phyloP scores from a whole-genome alignment of 2,888 invertebrate species.

The Oxytorus armatus region DNA sequence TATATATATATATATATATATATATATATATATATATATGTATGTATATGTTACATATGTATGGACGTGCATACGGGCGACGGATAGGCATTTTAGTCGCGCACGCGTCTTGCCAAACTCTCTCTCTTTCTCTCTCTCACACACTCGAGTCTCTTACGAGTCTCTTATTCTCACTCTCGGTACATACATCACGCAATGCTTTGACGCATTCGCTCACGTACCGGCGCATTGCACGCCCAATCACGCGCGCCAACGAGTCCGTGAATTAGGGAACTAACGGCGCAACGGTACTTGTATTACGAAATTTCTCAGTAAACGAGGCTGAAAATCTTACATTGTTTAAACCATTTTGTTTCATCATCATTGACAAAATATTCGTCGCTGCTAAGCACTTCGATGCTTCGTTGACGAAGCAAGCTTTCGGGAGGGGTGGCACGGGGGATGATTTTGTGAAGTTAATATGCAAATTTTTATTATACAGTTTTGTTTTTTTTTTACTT shows the following conservation, averaged over 20 bases:
- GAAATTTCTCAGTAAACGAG: too few species aligned
- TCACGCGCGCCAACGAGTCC: conserved; percentile 47
- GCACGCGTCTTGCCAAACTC: conserved; percentile 62
- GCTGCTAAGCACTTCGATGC: too few species aligned
- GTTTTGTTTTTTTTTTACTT: too few species aligned
- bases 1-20: conserved; percentile 11
- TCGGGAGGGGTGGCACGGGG: too few species aligned
- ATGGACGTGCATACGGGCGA: conserved; percentile 33
- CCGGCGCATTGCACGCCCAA: conserved; percentile 49
- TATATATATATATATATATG: conserved; percentile 2
- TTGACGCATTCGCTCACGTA: conserved; percentile 52
- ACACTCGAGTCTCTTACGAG: conserved; percentile 46
- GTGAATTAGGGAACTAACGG: conserved; percentile 45
- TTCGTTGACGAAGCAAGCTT: too few species aligned
- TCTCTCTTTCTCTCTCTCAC: conserved; percentile 16
- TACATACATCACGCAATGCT: conserved; percentile 52
- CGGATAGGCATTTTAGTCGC: conserved; percentile 63
- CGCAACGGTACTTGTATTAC: conserved; percentile 22
- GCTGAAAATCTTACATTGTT: too few species aligned
- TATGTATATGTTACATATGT: conserved; percentile 12
- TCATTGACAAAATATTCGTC: too few species aligned
- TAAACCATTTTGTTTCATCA: too few species aligned
- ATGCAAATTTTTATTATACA: too few species aligned
- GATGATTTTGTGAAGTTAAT: too few species aligned
- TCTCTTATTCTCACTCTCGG: conserved; percentile 35